Evolutionary conservation across 2,888 invertebrate species (phyloP).

Genomic region (Rhagium mordax): DNA sequence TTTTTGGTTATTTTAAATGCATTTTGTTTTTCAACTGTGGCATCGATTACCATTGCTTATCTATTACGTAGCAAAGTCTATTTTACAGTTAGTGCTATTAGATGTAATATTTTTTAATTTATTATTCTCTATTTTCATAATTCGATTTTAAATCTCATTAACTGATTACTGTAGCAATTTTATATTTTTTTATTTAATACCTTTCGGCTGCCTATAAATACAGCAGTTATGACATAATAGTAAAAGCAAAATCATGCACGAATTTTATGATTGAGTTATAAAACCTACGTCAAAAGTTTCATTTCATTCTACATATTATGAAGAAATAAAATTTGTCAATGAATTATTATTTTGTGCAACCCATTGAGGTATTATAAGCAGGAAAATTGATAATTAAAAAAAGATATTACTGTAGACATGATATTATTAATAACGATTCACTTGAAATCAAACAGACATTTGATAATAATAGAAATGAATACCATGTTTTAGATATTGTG

Average conservation of each 20-base stretch:
- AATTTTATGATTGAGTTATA: constrained; percentile 45
- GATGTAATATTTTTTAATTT: too few relatives aligned
- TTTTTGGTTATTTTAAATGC: too few relatives aligned
- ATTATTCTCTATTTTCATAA: too few relatives aligned
- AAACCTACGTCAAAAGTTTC: constrained; percentile 5
- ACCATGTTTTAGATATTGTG: too few relatives aligned
- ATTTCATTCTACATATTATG: background rate
- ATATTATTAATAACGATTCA: too few relatives aligned
- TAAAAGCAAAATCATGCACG: constrained; percentile 51
- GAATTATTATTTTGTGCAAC: too few relatives aligned
- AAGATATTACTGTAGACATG: background rate
- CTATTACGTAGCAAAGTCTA: too few relatives aligned
- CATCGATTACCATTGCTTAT: too few relatives aligned
- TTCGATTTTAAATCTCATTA: background rate
- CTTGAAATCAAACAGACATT: too few relatives aligned
- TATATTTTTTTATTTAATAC: background rate
- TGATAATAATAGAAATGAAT: too few relatives aligned
- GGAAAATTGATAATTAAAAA: background rate
- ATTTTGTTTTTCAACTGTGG: too few relatives aligned
- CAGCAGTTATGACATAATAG: constrained; percentile 41
- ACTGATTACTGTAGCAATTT: background rate
- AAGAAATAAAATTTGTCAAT: background rate
- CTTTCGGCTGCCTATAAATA: constrained; percentile 3
- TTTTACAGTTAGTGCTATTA: too few relatives aligned
- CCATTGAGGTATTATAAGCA: background rate